Base-by-base conservation (phyloP, 2,797 vertebrate genomes). In the Neosilurus hyrtlii region DNA sequence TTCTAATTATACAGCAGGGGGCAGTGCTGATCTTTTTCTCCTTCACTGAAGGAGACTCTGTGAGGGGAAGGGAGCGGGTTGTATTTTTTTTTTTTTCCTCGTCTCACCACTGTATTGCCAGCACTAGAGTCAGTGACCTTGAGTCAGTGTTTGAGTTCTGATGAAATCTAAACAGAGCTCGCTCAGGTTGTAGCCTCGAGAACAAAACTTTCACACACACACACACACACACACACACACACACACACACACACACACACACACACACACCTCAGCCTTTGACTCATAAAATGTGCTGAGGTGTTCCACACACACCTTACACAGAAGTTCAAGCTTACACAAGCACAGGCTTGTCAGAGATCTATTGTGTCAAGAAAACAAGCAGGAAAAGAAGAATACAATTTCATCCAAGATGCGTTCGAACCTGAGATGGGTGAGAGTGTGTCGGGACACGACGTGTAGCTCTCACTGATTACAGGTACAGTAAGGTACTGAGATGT, bases 251-350 rank as follows among this genome's bases (percentile, higher is more conserved):
- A 77, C 62, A 67, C 59, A 18, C 72, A 30, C 30, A 30, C 30
- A 30, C 30, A 30, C 35, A 77, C 62, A 67, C 59, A 18, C 72
- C 52, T 67, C 72, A 76, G 16, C 43, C 88, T 70, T 90, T 86
- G 61, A 79, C 49, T 79, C 77, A 52, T 4, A 9, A 65, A 62
- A 52, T 20, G 61, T 18, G 43, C 9, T 78, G 76, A 51, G 63
- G 76, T 78, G 61, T 65, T 49, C 62, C 49, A 67, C 24, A 63
- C 63, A 70, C 77, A 66, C 77, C 61, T 30, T 54, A 3, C 37
- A 54, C 49, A 7, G 1, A 65, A 66, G 62, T 35, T 67, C 77
- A 56, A 66, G 14, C 75, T 37, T 77, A 63, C 75, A 49, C 75
- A 77, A 5, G 49, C 63, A 1, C 49, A 0, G 20, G 26, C 77